These are phyloP conservation scores for Oxygymnocypris stewartii DNA, from an alignment of 2,113 vertebrate genomes.

Conservation along the genomic window DNA sequence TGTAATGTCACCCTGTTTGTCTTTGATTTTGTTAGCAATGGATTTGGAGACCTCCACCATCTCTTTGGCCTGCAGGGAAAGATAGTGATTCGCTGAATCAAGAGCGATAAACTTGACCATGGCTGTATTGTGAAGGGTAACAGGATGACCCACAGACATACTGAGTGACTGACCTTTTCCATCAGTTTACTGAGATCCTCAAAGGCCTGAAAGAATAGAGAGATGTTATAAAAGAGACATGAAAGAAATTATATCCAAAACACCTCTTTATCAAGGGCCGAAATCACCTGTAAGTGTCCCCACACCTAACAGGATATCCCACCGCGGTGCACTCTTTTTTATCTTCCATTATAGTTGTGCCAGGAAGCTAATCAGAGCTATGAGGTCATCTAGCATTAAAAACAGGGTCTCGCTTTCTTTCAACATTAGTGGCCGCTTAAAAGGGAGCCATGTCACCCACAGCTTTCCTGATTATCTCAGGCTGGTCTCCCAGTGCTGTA, in stretches of 20 bases:
- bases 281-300: conserved; percentile 24
- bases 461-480: conserved; percentile 5
- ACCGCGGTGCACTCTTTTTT: conserved; percentile 20
- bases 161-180: conserved; percentile 85
- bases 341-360: conserved; percentile 47
- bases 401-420: background rate
- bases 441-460: background rate
- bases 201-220: conserved; percentile 82
- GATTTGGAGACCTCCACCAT: conserved; percentile 98
- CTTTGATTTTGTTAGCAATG: conserved; percentile 98
- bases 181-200: conserved; percentile 97
- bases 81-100: conserved; percentile 39
- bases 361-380: conserved; percentile 49
- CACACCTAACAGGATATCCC: conserved; percentile 36
- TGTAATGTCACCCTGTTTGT: conserved; percentile 96
- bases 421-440: background rate
- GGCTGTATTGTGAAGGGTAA: background rate
- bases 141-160: background rate
- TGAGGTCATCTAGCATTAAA: conserved; percentile 41
- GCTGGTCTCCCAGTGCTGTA: background rate
- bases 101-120: background rate
- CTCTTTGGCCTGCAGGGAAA: conserved; percentile 88
- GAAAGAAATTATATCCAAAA: conserved; percentile 2
- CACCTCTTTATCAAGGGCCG: background rate
- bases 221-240: conserved; percentile 7